Conservation (phyloP, 2,888 invertebrate genomes). For the Melitaea athalia region DNA sequence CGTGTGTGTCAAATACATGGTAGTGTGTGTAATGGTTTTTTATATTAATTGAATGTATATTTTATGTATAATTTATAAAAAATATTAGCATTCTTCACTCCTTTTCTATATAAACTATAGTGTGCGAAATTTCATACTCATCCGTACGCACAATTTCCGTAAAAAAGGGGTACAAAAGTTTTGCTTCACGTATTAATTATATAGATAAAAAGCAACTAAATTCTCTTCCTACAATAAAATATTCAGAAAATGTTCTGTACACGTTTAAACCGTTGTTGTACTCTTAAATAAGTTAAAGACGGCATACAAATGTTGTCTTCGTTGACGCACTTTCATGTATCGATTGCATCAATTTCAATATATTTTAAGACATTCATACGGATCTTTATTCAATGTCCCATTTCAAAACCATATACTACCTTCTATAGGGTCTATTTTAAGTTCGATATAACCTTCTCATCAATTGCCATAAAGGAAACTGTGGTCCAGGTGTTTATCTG, state of each 20-base stretch:
- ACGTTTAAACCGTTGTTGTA: background rate
- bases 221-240: background rate
- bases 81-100: too few relatives aligned
- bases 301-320: constrained; percentile 14
- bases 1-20: too few relatives aligned
- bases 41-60: too few relatives aligned
- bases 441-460: background rate
- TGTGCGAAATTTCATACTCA: too few relatives aligned
- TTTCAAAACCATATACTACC: constrained; percentile 22
- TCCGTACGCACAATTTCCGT: too few relatives aligned
- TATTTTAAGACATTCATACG: constrained; percentile 43
- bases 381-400: constrained; percentile 44
- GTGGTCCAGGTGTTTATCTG: constrained; percentile 53
- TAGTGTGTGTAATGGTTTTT: too few relatives aligned
- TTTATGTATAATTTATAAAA: too few relatives aligned
- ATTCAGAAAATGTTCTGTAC: background rate
- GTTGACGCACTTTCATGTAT: constrained; percentile 43
- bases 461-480: constrained; percentile 11
- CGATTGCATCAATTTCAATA: constrained; percentile 47
- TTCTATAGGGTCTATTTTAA: background rate
- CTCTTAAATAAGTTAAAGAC: constrained; percentile 8
- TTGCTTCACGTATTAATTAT: too few relatives aligned
- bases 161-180: too few relatives aligned
- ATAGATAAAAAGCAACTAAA: too few relatives aligned
- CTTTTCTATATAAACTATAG: too few relatives aligned